These are phyloP conservation scores for Procambarus clarkii DNA, from an alignment of 1,140 invertebrate genomes.

Conservation along the genomic window DNA sequence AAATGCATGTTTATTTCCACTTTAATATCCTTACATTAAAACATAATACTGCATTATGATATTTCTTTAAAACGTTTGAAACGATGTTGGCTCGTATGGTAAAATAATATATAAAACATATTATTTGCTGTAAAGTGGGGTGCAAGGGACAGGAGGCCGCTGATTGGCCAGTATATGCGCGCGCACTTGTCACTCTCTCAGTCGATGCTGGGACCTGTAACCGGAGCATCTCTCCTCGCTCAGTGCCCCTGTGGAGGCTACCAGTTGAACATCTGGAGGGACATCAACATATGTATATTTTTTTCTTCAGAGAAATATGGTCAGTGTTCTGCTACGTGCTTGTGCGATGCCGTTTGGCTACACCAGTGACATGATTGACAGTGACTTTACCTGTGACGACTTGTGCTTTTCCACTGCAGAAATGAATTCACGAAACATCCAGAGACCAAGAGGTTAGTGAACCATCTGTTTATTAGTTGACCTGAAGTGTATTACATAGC, in stretches of 20 bases:
- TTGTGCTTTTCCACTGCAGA: not conserved
- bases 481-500: not conserved
- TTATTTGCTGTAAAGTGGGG: not conserved
- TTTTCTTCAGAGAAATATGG: not conserved
- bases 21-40: not conserved
- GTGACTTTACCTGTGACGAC: not conserved
- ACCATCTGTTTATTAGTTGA: not conserved
- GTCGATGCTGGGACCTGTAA: constrained; percentile 6
- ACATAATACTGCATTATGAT: not conserved
- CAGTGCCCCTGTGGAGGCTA: not conserved
- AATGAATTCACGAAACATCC: not conserved
- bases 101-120: not conserved
- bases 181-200: not conserved
- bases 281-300: not conserved
- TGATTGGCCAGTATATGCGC: not conserved
- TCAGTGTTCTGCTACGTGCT: not conserved
- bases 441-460: not conserved
- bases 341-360: not conserved
- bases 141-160: not conserved
- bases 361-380: constrained; percentile 3
- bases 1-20: not conserved
- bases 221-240: not conserved
- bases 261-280: not conserved
- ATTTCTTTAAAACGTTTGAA: not conserved
- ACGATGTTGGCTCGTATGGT: not conserved